Conservation (phyloP, 2,797 vertebrate species). For the Taenioides sp. region DNA sequence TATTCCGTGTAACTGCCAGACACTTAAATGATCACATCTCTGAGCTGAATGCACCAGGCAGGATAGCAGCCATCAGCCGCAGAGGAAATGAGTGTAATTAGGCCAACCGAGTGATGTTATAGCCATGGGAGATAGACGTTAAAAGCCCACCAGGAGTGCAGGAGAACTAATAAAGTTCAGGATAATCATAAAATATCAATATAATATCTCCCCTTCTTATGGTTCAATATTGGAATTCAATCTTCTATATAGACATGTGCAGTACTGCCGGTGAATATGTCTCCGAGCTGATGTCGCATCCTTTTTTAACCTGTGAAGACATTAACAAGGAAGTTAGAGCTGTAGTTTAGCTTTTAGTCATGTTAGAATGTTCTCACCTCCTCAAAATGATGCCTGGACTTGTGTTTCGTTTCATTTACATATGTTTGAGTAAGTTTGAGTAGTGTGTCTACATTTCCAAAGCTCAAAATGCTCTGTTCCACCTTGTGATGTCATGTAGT, state of each 20-base stretch:
- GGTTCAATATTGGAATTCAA: conserved; percentile 23
- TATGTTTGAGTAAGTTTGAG: too few species aligned
- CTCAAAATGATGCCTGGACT: too few species aligned
- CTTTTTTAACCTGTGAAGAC: conserved; percentile 17
- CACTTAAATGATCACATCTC: conserved; percentile 37
- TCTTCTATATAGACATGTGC: conserved; percentile 16
- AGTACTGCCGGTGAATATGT: conserved; percentile 9
- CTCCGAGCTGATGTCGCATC: conserved; percentile 20
- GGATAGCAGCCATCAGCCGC: conserved; percentile 31
- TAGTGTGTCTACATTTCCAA: too few species aligned
- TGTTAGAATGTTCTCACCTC: too few species aligned
- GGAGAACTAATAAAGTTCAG: not conserved
- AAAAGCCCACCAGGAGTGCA: conserved; percentile 26
- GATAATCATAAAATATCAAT: conserved; percentile 30
- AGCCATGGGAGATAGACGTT: conserved; percentile 24
- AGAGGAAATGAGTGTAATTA: conserved; percentile 54
- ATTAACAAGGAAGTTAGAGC: conserved; percentile 31
- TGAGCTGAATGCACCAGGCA: conserved; percentile 20
- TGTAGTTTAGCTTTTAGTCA: not conserved
- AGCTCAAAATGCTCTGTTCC: too few species aligned
- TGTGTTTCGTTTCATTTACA: too few species aligned
- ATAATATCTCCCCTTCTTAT: conserved; percentile 9
- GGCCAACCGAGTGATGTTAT: conserved; percentile 25
- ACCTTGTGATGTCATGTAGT: too few species aligned
- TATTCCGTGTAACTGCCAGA: conserved; percentile 12